These are phyloP conservation scores for Cephus runcator DNA, from an alignment of 2,888 invertebrate species.

Conservation along the genomic window DNA sequence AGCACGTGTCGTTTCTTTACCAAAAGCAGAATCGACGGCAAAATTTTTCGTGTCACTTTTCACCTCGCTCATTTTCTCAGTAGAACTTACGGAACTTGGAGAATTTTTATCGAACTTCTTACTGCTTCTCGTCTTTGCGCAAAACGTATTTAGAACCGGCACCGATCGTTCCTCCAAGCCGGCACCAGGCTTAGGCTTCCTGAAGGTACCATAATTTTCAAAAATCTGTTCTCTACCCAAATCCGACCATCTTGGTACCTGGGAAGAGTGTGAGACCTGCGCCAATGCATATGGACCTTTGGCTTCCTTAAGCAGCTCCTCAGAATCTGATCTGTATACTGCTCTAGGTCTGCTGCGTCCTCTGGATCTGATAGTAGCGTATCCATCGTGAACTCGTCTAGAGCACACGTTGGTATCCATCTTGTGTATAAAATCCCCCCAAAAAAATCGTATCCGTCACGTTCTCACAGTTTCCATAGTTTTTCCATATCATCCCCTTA, in stretches of 20 bases:
- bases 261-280: constrained; percentile 41
- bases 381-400: constrained; percentile 82
- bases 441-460: neutral
- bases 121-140: constrained; percentile 9
- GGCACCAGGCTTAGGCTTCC: constrained; percentile 9
- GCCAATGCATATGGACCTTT: constrained; percentile 49
- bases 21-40: neutral
- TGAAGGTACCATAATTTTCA: constrained; percentile 56
- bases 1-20: neutral
- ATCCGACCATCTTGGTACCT: constrained; percentile 52
- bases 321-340: constrained; percentile 56
- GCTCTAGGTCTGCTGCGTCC: constrained; percentile 60
- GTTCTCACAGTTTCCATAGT: neutral
- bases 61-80: neutral
- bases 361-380: constrained; percentile 83
- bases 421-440: neutral
- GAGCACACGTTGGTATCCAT: constrained; percentile 58
- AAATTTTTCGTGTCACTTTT: neutral
- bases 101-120: constrained; percentile 16
- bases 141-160: neutral
- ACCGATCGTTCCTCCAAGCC: neutral
- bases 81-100: neutral
- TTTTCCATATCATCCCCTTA: neutral
- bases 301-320: constrained; percentile 51
- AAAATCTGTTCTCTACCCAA: constrained; percentile 36